Conservation (phyloP, 2,888 invertebrate species). For the Xylota sylvarum region DNA sequence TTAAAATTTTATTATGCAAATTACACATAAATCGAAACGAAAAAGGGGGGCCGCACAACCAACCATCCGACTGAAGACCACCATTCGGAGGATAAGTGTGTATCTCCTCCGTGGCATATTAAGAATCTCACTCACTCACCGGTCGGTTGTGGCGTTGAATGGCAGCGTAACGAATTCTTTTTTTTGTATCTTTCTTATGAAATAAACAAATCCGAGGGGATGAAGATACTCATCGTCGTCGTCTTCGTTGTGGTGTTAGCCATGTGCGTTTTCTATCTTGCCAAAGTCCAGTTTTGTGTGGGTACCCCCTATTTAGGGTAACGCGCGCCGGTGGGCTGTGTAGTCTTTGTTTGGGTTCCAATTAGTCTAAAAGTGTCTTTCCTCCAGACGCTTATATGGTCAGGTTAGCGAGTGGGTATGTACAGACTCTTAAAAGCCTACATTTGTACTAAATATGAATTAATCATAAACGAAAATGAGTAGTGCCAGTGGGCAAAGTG, state of each 20-base stretch:
- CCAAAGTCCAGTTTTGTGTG: slow-evolving; percentile 47
- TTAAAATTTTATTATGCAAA: slow-evolving; percentile 75
- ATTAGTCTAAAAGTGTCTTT: slow-evolving; percentile 28
- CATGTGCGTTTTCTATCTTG: slow-evolving; percentile 28
- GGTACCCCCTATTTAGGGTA: slow-evolving; percentile 40
- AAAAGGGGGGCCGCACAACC: slow-evolving; percentile 15
- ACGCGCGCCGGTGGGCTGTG: slow-evolving; percentile 15
- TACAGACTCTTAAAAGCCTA: slow-evolving; percentile 23
- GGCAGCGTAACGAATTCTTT: background rate
- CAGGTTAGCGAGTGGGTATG: slow-evolving; percentile 5
- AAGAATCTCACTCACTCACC: slow-evolving; percentile 31
- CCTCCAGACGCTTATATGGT: slow-evolving; percentile 11
- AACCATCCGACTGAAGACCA: background rate
- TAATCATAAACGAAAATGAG: slow-evolving; percentile 45
- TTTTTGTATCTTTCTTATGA: slow-evolving; percentile 1
- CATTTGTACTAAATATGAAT: slow-evolving; percentile 62
- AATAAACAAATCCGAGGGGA: slow-evolving; percentile 35
- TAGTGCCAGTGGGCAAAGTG: slow-evolving; percentile 35
- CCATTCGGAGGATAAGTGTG: slow-evolving; percentile 23
- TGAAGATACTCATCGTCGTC: background rate
- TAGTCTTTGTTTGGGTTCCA: slow-evolving; percentile 21
- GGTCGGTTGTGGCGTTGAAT: slow-evolving; percentile 24
- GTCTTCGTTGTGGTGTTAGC: slow-evolving; percentile 29
- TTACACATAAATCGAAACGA: slow-evolving; percentile 64
- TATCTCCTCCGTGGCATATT: slow-evolving; percentile 40